Conservation (phyloP, 2,888 invertebrate species). For the Trichopria drosophilae region DNA sequence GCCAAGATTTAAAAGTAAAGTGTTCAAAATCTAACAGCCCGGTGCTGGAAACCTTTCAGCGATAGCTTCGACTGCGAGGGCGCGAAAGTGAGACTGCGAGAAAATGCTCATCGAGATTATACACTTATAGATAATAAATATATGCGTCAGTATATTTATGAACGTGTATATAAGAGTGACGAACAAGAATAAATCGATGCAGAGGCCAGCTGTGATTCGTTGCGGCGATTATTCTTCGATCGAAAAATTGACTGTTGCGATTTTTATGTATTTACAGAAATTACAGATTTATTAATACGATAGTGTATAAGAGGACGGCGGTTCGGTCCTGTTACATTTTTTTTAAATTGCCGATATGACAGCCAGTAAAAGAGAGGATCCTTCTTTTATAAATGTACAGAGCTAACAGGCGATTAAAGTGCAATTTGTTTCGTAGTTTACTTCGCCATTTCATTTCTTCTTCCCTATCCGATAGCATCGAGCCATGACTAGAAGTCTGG, state of each 20-base stretch:
- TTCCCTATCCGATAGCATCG: no score
- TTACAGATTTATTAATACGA: conserved; percentile 33
- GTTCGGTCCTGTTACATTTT: no score
- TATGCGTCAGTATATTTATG: conserved; percentile 26
- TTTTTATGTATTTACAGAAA: conserved; percentile 35
- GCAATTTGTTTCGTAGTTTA: conserved; percentile 40
- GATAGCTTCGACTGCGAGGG: no score
- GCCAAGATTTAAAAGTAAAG: conserved; percentile 2
- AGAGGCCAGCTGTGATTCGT: conserved; percentile 22
- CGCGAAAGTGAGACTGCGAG: conserved; percentile 1
- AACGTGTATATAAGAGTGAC: conserved; percentile 18
- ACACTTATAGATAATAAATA: conserved; percentile 21
- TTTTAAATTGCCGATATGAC: no score
- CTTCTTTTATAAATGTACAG: conserved; percentile 33
- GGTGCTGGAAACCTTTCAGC: no score
- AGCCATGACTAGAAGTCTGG: no score
- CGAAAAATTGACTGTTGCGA: conserved; percentile 11
- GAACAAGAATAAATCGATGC: conserved; percentile 5
- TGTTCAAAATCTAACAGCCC: no score
- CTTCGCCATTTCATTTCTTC: conserved; percentile 1
- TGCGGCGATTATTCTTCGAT: neutral
- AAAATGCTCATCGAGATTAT: conserved; percentile 23
- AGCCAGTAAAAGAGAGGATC: no score
- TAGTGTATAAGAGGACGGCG: no score
- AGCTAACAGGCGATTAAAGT: conserved; percentile 37